These are phyloP conservation scores for Gallinago solitaria DNA, from an alignment of 2,797 vertebrate species.

Conservation along the genomic window DNA sequence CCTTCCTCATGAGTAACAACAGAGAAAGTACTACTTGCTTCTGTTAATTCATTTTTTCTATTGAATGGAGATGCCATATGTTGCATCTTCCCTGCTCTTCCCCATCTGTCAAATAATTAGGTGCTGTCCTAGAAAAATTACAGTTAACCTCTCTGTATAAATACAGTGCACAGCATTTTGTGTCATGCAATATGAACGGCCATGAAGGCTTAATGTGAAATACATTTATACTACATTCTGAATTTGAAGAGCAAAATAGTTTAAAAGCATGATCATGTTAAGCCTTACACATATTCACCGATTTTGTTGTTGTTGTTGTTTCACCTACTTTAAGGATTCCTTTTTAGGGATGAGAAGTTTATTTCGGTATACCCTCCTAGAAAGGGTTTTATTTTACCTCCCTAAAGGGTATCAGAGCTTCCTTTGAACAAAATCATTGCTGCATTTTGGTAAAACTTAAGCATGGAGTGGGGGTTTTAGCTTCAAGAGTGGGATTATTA, in stretches of 20 bases:
- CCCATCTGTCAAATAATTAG: background rate
- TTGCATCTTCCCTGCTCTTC: background rate
- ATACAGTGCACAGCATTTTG: background rate
- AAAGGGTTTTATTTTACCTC: background rate
- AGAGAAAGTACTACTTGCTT: background rate
- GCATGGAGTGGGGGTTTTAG: background rate
- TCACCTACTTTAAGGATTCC: background rate
- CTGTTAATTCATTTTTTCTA: background rate
- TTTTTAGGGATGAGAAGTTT: background rate
- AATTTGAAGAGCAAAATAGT: background rate
- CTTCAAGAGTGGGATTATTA: background rate
- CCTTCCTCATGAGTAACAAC: background rate
- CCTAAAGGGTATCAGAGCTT: background rate
- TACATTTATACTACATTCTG: background rate
- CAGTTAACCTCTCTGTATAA: background rate
- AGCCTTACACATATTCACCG: background rate
- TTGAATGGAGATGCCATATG: fast-evolving
- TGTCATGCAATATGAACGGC: background rate
- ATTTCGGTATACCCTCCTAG: background rate
- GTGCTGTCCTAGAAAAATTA: background rate
- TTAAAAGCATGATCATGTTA: background rate
- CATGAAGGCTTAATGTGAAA: background rate
- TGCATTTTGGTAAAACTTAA: background rate
- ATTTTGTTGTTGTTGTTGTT: background rate
- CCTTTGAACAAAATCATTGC: background rate